A percentile compares a stretch with the other conserved stretches of the same genome.
Conservation (phyloP, 2,888 invertebrate species). For the Ctenicera cuprea region DNA sequence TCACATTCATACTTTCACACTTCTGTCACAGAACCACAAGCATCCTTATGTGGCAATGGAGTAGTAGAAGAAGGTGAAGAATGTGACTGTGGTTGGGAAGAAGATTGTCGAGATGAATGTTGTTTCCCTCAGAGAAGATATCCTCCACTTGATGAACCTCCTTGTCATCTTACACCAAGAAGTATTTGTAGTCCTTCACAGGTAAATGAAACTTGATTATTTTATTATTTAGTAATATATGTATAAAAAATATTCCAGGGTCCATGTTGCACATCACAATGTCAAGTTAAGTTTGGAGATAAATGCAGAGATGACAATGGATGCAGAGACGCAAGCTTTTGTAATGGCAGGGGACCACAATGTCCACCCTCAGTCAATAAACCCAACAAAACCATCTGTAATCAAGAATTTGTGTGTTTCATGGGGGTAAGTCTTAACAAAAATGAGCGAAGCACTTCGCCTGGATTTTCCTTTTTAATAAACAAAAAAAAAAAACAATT, state of each 20-base stretch:
- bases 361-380: constrained; percentile 96
- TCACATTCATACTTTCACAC: neutral
- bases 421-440: constrained; percentile 85
- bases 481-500: too few relatives aligned
- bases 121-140: constrained; percentile 93
- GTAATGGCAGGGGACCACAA: constrained; percentile 90
- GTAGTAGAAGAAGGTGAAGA: constrained; percentile 98
- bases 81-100: constrained; percentile 99
- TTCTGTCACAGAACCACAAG: constrained; percentile 84
- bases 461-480: too few relatives aligned
- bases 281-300: constrained; percentile 89
- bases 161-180: constrained; percentile 89
- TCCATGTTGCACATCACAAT: constrained; percentile 94
- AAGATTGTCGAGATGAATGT: constrained; percentile 95
- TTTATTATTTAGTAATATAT: neutral
- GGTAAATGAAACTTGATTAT: constrained; percentile 72
- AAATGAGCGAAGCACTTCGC: too few relatives aligned
- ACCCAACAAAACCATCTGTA: constrained; percentile 96
- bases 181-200: constrained; percentile 89
- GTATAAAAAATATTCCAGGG: constrained; percentile 77
- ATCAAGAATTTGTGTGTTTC: constrained; percentile 97
- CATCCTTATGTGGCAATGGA: constrained; percentile 97
- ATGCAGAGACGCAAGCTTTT: constrained; percentile 93
- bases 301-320: constrained; percentile 96
- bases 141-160: constrained; percentile 85